A percentile compares a stretch with the other conserved stretches of the same genome.
These are phyloP conservation scores for Hippocampus mohnikei DNA, from an alignment of 2,113 vertebrate genomes.

Conservation along the genomic window DNA sequence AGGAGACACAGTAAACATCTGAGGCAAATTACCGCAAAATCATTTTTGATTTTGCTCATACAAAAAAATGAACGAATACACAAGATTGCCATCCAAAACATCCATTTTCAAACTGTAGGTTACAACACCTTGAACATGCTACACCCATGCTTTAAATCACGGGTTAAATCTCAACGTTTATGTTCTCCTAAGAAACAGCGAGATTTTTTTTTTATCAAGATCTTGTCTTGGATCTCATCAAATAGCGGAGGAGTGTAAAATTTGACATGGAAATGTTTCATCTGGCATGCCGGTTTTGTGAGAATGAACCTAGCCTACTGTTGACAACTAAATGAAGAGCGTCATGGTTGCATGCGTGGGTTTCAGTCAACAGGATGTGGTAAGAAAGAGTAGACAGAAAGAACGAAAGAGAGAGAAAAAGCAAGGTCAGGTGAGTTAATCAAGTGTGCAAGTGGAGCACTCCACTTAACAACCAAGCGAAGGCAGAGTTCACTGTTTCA, in stretches of 20 bases:
- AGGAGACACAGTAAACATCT: not conserved
- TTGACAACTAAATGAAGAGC: constrained; percentile 29
- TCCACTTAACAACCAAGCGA: constrained; percentile 2
- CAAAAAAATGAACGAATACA: not conserved
- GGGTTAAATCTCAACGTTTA: not conserved
- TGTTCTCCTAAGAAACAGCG: not conserved
- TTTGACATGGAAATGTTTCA: constrained; percentile 44
- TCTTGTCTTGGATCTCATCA: not conserved
- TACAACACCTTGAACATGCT: constrained; percentile 31
- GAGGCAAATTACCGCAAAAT: not conserved
- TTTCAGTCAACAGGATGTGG: constrained; percentile 74
- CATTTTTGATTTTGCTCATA: not conserved
- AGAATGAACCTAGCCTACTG: constrained; percentile 40
- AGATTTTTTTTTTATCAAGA: not conserved
- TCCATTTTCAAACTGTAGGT: constrained; percentile 52
- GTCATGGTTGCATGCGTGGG: constrained; percentile 52
- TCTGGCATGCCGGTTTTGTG: constrained; percentile 22
- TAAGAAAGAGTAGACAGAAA: constrained; percentile 41
- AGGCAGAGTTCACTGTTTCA: constrained; percentile 14
- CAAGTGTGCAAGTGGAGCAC: constrained; percentile 26
- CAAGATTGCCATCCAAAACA: not conserved
- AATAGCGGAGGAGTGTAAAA: constrained; percentile 11
- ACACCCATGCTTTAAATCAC: not conserved
- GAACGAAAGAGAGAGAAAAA: too few species aligned
- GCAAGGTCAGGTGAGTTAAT: constrained; percentile 32